Evolutionary conservation across 2,888 invertebrate genomes (phyloP).

Genomic region (Hoplodrina ambigua): DNA sequence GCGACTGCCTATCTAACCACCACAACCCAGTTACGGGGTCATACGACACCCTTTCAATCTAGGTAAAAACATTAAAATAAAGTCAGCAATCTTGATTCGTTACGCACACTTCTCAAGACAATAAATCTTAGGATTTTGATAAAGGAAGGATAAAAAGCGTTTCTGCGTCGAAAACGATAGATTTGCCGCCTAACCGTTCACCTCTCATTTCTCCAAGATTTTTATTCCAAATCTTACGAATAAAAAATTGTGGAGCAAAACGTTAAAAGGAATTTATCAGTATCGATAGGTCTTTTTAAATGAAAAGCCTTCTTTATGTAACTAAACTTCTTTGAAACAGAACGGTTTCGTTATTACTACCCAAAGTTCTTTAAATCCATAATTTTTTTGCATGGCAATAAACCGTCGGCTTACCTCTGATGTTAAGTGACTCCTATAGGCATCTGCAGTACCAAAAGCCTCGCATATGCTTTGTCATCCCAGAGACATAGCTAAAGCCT

Average conservation of each 20-base stretch:
- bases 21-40: no score
- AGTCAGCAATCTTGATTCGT: conserved; percentile 16
- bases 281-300: conserved; percentile 21
- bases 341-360: background rate
- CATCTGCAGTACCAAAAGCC: no score
- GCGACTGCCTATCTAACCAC: no score
- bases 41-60: no score
- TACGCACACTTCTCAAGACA: conserved; percentile 24
- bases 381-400: no score
- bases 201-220: conserved; percentile 12
- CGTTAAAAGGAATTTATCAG: conserved; percentile 12
- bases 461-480: no score
- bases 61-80: background rate
- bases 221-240: conserved; percentile 24
- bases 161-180: conserved; percentile 34
- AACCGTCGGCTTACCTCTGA: no score
- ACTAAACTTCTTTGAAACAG: background rate
- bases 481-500: no score
- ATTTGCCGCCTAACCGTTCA: conserved; percentile 20
- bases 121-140: conserved; percentile 49
- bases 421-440: no score
- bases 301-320: background rate
- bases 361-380: no score
- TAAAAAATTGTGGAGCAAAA: conserved; percentile 6
- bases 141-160: conserved; percentile 38